phyloP scores from a whole-genome alignment of 2,113 vertebrate genomes.

The Triplophysa rosa region DNA sequence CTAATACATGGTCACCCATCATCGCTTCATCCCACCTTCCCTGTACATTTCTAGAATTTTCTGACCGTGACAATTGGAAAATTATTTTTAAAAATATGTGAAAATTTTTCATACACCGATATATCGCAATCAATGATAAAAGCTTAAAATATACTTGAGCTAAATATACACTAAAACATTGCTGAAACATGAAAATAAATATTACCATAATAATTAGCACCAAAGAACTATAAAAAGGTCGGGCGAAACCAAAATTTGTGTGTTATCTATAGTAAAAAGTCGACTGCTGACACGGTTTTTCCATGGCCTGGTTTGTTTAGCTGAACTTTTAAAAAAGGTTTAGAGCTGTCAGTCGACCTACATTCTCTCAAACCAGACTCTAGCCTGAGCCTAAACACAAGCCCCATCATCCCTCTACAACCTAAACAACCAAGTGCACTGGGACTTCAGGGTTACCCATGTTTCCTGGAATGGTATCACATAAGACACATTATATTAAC shows the following conservation, averaged over 20 bases:
- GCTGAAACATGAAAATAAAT: too few species aligned
- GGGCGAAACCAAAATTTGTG: conserved; percentile 26
- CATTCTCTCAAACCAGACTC: conserved; percentile 54
- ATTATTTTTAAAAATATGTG: too few species aligned
- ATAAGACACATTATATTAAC: neutral
- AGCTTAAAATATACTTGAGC: too few species aligned
- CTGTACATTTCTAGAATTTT: too few species aligned
- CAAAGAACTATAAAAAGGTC: too few species aligned
- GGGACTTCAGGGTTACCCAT: neutral
- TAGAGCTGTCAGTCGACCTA: conserved; percentile 64
- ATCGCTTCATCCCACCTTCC: too few species aligned
- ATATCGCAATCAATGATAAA: too few species aligned
- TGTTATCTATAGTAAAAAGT: conserved; percentile 67
- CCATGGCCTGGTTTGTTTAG: conserved; percentile 72
- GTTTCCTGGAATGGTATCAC: neutral
- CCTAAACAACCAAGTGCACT: conserved; percentile 37
- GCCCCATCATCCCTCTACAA: conserved; percentile 25
- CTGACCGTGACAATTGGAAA: too few species aligned
- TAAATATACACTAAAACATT: too few species aligned
- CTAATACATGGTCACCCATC: too few species aligned
- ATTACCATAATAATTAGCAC: too few species aligned
- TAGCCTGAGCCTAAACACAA: conserved; percentile 47
- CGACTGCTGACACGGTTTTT: conserved; percentile 60
- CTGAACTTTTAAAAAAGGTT: conserved; percentile 54
- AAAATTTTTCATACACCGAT: too few species aligned